A percentile compares a stretch with the other conserved stretches of the same genome.
These are phyloP conservation scores for Orthosia incerta DNA, from an alignment of 2,888 invertebrate genomes.

Conservation along the genomic window DNA sequence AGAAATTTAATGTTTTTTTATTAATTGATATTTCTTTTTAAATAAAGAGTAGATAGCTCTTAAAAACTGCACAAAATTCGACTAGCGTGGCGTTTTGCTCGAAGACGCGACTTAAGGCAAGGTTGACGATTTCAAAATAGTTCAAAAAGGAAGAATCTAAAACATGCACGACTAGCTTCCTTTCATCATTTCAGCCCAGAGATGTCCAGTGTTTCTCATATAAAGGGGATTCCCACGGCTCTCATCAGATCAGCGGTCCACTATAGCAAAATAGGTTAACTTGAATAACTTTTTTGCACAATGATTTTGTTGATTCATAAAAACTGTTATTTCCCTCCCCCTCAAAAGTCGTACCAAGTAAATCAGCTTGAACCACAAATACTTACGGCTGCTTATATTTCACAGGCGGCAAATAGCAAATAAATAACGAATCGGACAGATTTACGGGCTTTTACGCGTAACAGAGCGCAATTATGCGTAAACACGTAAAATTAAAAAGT, in stretches of 20 bases:
- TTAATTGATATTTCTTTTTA: no score
- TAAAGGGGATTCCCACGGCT: no score
- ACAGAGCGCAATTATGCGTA: constrained; percentile 76
- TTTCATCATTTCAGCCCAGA: no score
- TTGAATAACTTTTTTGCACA: not conserved
- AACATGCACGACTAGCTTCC: not conserved
- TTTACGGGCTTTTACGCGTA: constrained; percentile 75
- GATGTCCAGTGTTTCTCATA: not conserved
- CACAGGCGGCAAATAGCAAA: constrained; percentile 68
- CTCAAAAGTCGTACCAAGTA: constrained; percentile 42
- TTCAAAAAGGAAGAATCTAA: no score
- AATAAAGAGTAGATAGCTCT: no score
- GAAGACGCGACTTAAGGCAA: no score
- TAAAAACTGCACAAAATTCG: no score
- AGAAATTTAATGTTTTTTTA: no score
- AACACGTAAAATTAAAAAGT: constrained; percentile 80
- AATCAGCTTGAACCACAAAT: constrained; percentile 53
- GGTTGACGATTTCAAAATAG: no score
- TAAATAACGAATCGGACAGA: constrained; percentile 79
- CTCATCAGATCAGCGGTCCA: no score
- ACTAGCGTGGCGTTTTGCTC: no score
- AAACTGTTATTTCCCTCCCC: constrained; percentile 1
- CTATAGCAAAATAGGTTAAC: no score
- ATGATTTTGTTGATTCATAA: not conserved
- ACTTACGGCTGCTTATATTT: constrained; percentile 71